Percentiles rank a stretch among this genome's conserved stretches.
phyloP scores from a whole-genome alignment of 2,888 invertebrate genomes.

The Hemithea aestivaria region DNA sequence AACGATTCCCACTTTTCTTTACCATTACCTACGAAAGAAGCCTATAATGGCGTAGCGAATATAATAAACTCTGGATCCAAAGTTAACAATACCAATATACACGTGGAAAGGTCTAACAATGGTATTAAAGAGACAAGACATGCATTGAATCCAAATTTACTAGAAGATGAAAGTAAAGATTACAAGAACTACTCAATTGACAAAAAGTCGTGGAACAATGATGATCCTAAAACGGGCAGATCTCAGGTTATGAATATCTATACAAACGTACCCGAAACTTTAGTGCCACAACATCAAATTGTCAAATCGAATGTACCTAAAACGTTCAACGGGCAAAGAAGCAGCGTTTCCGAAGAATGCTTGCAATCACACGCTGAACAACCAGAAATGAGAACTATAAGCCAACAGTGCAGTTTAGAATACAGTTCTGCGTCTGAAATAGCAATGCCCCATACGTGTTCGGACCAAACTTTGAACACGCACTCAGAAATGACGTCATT shows the following conservation, averaged over 20 bases:
- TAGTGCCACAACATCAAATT: slow-evolving; percentile 80
- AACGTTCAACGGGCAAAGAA: slow-evolving; percentile 53
- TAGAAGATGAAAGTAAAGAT: slow-evolving; percentile 81
- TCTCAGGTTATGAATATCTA: slow-evolving; percentile 79
- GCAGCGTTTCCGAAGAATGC: slow-evolving; percentile 69
- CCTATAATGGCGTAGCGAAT: slow-evolving; percentile 76
- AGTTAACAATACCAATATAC: slow-evolving; percentile 89
- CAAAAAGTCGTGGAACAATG: slow-evolving; percentile 60
- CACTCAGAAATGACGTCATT: slow-evolving; percentile 71
- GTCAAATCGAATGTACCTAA: slow-evolving; percentile 58
- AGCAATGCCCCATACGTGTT: slow-evolving; percentile 73
- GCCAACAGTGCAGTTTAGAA: slow-evolving; percentile 85
- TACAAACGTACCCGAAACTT: slow-evolving; percentile 81
- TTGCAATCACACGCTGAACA: slow-evolving; percentile 65
- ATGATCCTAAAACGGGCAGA: slow-evolving; percentile 56
- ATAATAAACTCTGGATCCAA: slow-evolving; percentile 86
- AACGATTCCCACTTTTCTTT: slow-evolving; percentile 70
- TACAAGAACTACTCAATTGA: slow-evolving; percentile 63
- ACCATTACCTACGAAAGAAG: slow-evolving; percentile 70
- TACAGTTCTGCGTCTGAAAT: slow-evolving; percentile 81
- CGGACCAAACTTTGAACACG: slow-evolving; percentile 72
- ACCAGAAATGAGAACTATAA: slow-evolving; percentile 81
- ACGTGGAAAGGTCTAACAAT: slow-evolving; percentile 80
- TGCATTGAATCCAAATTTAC: slow-evolving; percentile 81
- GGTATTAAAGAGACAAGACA: slow-evolving; percentile 79